These are phyloP conservation scores for Bothrops alternatus DNA, from an alignment of 2,797 vertebrate species.

Conservation along the genomic window DNA sequence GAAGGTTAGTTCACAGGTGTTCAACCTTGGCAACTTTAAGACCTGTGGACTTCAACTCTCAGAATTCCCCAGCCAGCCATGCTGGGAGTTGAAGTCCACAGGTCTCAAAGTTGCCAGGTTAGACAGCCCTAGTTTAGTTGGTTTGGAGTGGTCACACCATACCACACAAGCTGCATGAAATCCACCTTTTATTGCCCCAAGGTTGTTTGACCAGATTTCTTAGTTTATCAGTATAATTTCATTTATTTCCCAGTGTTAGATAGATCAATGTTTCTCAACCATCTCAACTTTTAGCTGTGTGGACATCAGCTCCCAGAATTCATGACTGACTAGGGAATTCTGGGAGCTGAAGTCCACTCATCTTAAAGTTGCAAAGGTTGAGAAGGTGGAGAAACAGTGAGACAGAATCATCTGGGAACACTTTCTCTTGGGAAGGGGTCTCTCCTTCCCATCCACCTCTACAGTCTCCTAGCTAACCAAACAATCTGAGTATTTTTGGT, in stretches of 20 bases:
- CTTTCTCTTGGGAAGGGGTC: neutral
- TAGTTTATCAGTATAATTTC: neutral
- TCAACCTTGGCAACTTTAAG: neutral
- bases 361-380: neutral
- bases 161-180: neutral
- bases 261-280: neutral
- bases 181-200: neutral
- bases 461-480: neutral
- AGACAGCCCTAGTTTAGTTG: neutral
- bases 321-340: neutral
- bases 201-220: neutral
- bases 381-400: neutral
- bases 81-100: neutral
- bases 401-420: neutral
- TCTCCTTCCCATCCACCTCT: neutral
- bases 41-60: neutral
- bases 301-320: neutral
- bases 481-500: neutral
- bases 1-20: neutral
- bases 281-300: neutral
- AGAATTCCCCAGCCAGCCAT: neutral
- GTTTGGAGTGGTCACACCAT: neutral
- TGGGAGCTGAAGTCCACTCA: neutral
- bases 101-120: neutral
- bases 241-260: neutral